Percentiles rank a stretch among this genome's conserved stretches.
Evolutionary conservation across 2,113 vertebrate genomes (phyloP).

Genomic region (Falco punctatus): DNA sequence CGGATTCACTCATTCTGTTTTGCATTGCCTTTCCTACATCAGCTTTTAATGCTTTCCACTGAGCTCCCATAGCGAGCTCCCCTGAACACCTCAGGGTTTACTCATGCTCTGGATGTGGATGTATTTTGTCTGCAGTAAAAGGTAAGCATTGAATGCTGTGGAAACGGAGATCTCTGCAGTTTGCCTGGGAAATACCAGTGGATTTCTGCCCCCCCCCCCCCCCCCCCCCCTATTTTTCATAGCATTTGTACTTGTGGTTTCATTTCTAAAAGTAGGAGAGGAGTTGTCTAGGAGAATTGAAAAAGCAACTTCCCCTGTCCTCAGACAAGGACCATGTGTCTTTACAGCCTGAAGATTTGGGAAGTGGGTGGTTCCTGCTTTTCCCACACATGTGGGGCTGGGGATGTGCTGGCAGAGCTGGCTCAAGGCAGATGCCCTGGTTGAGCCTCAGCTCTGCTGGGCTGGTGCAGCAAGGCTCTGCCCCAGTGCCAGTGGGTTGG

Average conservation of each 20-base stretch:
- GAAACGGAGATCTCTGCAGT: neutral
- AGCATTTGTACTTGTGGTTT: neutral
- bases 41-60: neutral
- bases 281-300: neutral
- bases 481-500: fast-evolving
- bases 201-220: neutral
- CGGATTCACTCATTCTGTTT: fast-evolving
- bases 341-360: neutral
- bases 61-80: neutral
- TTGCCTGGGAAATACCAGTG: neutral
- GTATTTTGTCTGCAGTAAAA: neutral
- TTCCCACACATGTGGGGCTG: neutral
- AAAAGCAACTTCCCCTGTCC: too few species aligned
- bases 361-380: neutral
- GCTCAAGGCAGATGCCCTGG: neutral
- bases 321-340: neutral
- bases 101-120: neutral
- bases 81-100: neutral
- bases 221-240: neutral
- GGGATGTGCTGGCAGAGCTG: neutral
- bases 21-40: neutral
- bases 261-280: neutral
- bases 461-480: neutral
- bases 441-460: neutral
- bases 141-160: neutral